Evolutionary conservation across 2,113 vertebrate species (phyloP).

Genomic region (Gracilinanus agilis): DNA sequence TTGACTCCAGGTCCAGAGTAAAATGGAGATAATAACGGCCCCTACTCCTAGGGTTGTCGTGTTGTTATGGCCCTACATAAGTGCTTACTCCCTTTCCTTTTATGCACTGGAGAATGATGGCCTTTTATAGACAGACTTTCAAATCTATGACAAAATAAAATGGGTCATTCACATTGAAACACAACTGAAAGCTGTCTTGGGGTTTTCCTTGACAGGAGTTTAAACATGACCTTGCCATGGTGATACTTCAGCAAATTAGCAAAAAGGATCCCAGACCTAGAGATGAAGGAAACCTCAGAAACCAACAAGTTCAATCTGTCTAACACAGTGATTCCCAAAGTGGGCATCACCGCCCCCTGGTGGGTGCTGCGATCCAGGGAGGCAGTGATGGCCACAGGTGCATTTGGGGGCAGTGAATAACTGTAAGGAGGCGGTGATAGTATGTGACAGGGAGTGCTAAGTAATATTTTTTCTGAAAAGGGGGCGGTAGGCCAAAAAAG

Average conservation of each 20-base stretch:
- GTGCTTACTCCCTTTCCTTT: neutral
- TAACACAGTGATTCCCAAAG: too few relatives aligned
- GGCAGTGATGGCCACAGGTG: too few relatives aligned
- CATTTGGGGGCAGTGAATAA: too few relatives aligned
- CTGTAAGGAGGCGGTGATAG: too few relatives aligned
- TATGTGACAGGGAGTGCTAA: too few relatives aligned
- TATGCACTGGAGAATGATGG: neutral
- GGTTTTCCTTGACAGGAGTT: neutral
- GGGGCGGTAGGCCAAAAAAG: too few relatives aligned
- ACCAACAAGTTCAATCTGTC: neutral
- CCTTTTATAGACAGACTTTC: slow-evolving; percentile 39
- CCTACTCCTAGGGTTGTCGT: neutral
- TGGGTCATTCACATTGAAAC: slow-evolving; percentile 23
- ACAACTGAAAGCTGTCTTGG: neutral
- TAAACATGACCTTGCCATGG: slow-evolving; percentile 13
- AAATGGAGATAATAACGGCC: neutral
- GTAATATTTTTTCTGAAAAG: too few relatives aligned
- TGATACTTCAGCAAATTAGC: neutral
- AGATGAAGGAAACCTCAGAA: neutral
- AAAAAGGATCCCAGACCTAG: neutral
- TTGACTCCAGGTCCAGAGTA: neutral
- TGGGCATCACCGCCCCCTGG: too few relatives aligned
- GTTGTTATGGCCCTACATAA: neutral
- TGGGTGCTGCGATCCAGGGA: too few relatives aligned
- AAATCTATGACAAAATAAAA: slow-evolving; percentile 29